A percentile compares a stretch with the other conserved stretches of the same genome.
Conservation (phyloP, 2,888 invertebrate genomes). For the Crocallis elinguaria region DNA sequence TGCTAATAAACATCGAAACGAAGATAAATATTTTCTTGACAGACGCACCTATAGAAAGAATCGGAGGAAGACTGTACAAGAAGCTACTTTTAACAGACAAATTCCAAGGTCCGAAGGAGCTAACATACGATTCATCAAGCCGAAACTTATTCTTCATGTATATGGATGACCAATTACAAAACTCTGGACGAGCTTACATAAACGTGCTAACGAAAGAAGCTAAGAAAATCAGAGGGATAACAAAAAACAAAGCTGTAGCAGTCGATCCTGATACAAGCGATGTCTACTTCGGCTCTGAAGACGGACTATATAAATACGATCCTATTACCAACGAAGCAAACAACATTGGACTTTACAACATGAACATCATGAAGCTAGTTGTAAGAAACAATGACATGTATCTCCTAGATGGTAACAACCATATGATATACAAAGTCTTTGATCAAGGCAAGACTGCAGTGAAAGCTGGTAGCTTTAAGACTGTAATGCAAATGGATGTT, state of each 20-base stretch:
- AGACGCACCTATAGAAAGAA: constrained; percentile 62
- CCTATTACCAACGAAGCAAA: constrained; percentile 56
- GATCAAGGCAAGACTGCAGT: constrained; percentile 53
- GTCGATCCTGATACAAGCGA: constrained; percentile 68
- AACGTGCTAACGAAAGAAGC: constrained; percentile 67
- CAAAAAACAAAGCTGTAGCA: constrained; percentile 70
- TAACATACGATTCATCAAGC: constrained; percentile 71
- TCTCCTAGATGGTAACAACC: constrained; percentile 70
- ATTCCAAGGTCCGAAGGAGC: constrained; percentile 63
- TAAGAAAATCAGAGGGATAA: constrained; percentile 63
- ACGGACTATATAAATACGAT: constrained; percentile 73
- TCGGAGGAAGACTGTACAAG: constrained; percentile 68
- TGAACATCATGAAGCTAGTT: constrained; percentile 71
- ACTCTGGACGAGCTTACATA: constrained; percentile 68
- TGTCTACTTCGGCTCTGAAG: constrained; percentile 74
- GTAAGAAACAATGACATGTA: constrained; percentile 72
- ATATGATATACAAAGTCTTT: constrained; percentile 70
- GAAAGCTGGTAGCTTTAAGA: constrained; percentile 57
- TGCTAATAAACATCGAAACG: constrained; percentile 53
- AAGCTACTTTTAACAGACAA: constrained; percentile 63
- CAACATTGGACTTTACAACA: constrained; percentile 69
- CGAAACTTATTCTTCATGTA: constrained; percentile 75
- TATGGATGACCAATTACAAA: constrained; percentile 70
- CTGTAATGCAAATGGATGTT: constrained; percentile 71
- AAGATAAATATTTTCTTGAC: constrained; percentile 59